Base-by-base conservation (phyloP, 2,113 vertebrate genomes). In the Gobio gobio region DNA sequence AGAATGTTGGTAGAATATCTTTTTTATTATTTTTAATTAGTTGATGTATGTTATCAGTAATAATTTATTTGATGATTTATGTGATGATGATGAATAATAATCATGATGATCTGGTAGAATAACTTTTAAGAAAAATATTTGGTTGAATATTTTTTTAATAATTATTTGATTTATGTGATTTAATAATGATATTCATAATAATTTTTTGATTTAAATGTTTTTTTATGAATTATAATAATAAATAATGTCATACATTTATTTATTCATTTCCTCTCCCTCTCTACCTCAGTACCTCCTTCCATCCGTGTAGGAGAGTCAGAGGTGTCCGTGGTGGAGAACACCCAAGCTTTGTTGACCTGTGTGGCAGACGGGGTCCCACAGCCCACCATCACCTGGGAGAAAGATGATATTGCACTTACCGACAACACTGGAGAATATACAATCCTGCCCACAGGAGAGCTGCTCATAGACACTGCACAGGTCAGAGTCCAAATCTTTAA, bases 371-470 rank as follows among this genome's bases (percentile, higher is more conserved):
- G 98, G 0, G 94, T 96, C 77, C 98, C 98, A 86, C 91, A 94
- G 79, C 97, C 98, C 87, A 80, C 86, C 40, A 87, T 98, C 63
- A 93, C 88, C 87, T 99, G 98, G 98, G 90, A 94, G 90, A 97
- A 94, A 89, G 94, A 96, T 3, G 93, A 94, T 43, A 87, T 1
- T 0, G 79, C 90, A 13, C 86, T 98, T 87, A 88, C 88, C n/a
- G 93, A 96, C 33, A 88, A 54, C 76, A 56, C 82, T 47, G 96
- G 95, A 85, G 96, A 95, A 92, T 95, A 95, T 79, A 95, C 89
- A 0, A 54, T 95, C 83, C 89, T 95, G 78, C 94, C 95, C n/a
- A 94, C 94, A 40, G 97, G 98, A 91, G 95, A 96, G 86, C 95
- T 99, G 75, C 75, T 97, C 81, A 92, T 99, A 86, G 95, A 97